These are phyloP conservation scores for Euwallacea similis DNA, from an alignment of 1,140 invertebrate species.

Conservation along the genomic window DNA sequence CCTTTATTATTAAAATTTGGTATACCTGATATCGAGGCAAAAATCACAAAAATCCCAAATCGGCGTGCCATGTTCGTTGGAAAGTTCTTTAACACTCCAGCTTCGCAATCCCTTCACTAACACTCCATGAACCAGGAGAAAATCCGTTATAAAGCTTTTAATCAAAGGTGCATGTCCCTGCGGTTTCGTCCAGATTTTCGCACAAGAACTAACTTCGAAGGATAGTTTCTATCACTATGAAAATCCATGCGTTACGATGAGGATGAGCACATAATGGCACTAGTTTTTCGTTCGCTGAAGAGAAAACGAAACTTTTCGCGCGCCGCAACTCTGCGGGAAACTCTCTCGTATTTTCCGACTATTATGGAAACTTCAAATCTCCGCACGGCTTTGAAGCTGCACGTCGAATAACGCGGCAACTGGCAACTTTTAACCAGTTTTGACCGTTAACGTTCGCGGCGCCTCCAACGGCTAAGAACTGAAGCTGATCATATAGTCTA, in stretches of 20 bases:
- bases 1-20: neutral
- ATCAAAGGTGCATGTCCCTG: neutral
- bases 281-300: too few species aligned
- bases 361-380: conserved; percentile 11
- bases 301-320: too few species aligned
- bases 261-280: too few species aligned
- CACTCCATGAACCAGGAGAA: conserved; percentile 3
- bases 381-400: conserved; percentile 20
- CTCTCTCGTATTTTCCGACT: neutral
- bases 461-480: conserved; percentile 16
- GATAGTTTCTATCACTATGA: too few species aligned
- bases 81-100: neutral
- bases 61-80: conserved; percentile 1
- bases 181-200: too few species aligned
- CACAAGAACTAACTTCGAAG: too few species aligned
- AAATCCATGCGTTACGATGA: too few species aligned
- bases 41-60: conserved; percentile 10
- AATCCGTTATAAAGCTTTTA: neutral
- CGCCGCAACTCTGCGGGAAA: neutral
- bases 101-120: neutral
- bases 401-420: conserved; percentile 24
- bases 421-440: conserved; percentile 26
- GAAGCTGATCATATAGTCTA: neutral
- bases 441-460: conserved; percentile 19
- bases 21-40: conserved; percentile 9